These are phyloP conservation scores for Scrobipalpa atriplicella DNA, from an alignment of 2,888 invertebrate species.

Conservation along the genomic window DNA sequence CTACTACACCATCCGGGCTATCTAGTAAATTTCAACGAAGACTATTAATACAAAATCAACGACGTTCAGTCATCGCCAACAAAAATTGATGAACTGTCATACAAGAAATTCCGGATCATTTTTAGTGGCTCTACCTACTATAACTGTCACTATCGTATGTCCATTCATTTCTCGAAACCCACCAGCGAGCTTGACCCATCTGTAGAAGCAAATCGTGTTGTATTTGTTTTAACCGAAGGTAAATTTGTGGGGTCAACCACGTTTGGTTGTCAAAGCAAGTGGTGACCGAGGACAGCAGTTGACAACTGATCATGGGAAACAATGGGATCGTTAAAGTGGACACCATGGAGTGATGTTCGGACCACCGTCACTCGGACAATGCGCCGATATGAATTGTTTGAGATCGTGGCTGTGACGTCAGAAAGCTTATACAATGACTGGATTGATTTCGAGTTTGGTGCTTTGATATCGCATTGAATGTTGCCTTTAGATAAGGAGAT, in stretches of 20 bases:
- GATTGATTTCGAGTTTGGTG: constrained; percentile 4
- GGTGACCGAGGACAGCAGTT: constrained; percentile 58
- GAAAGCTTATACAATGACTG: constrained; percentile 23
- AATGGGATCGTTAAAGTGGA: constrained; percentile 78
- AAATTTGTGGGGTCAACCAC: constrained; percentile 22
- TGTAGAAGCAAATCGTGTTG: constrained; percentile 46
- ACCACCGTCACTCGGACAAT: constrained; percentile 69
- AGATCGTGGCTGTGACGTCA: constrained; percentile 30
- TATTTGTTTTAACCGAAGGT: constrained; percentile 41
- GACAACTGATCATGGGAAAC: constrained; percentile 74
- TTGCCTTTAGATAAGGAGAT: not conserved
- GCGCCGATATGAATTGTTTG: constrained; percentile 45
- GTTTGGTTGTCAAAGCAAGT: constrained; percentile 34
- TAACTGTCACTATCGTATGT: constrained; percentile 63
- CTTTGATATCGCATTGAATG: not conserved
- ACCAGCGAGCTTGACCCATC: constrained; percentile 36
- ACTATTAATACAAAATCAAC: constrained; percentile 33
- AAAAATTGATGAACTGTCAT: constrained; percentile 75
- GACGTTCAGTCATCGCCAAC: constrained; percentile 43
- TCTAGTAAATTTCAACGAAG: constrained; percentile 27
- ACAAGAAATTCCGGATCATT: constrained; percentile 64
- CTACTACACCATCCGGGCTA: too few species aligned
- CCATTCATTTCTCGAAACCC: constrained; percentile 63
- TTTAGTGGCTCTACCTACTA: constrained; percentile 67
- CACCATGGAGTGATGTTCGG: constrained; percentile 67